Conservation (phyloP, 1,140 invertebrate species). For the Daktulosphaira vitifoliae region DNA sequence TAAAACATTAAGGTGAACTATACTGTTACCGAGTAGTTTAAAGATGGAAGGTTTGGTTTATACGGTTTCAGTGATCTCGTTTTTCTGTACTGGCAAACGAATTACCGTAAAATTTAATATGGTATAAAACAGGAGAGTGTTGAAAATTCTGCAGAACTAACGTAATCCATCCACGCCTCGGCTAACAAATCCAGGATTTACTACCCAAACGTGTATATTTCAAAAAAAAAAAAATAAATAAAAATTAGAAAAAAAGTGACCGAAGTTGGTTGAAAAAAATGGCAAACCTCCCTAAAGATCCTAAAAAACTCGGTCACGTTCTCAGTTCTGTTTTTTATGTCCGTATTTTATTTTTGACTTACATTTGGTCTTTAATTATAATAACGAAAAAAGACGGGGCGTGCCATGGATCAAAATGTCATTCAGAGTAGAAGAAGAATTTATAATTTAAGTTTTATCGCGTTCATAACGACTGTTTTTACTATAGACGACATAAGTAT, state of each 20-base stretch:
- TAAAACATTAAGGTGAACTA: no score
- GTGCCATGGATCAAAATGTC: no score
- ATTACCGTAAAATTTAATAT: no score
- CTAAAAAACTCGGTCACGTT: background rate
- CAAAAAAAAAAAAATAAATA: constrained; percentile 4
- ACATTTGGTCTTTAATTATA: background rate
- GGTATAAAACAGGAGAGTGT: background rate
- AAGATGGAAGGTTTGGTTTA: no score
- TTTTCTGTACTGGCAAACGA: no score
- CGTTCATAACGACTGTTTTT: no score
- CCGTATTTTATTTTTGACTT: constrained; percentile 4
- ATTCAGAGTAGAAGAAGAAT: no score
- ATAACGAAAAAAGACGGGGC: background rate
- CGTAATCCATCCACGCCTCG: background rate
- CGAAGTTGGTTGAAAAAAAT: background rate
- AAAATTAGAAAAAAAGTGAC: no score
- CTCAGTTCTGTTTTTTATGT: background rate
- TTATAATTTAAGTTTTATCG: no score
- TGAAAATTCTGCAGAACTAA: background rate
- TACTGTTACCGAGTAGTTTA: no score
- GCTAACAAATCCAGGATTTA: constrained; percentile 5
- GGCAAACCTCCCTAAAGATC: background rate
- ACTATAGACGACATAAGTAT: no score
- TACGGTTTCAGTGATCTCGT: no score
- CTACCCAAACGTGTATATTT: background rate